Percentiles rank a stretch among this genome's conserved stretches.
These are phyloP conservation scores for Galeopterus variegatus DNA, from an alignment of 2,113 vertebrate genomes.

Conservation along the genomic window DNA sequence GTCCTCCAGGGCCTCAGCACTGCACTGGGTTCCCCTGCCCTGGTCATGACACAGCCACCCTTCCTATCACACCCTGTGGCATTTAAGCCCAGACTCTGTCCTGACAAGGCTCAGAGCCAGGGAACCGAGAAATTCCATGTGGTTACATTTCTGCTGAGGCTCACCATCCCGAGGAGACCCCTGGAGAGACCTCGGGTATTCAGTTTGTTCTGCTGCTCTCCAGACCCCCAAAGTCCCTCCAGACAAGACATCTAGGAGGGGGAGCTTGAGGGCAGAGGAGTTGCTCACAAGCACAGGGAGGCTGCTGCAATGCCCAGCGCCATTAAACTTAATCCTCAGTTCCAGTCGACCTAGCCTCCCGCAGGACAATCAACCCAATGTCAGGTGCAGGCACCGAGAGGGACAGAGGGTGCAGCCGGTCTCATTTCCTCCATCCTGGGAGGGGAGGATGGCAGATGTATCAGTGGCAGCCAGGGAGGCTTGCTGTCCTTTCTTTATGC, in stretches of 20 bases:
- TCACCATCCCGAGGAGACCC: not conserved
- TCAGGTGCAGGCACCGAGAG: not conserved
- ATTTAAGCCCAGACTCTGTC: not conserved
- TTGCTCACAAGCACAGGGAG: not conserved
- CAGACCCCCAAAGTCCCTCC: rapidly evolving
- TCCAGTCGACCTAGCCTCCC: not conserved
- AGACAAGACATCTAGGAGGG: no score
- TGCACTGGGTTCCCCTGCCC: no score
- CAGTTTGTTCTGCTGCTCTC: not conserved
- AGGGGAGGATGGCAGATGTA: not conserved
- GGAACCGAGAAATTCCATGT: not conserved
- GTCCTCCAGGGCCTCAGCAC: not conserved
- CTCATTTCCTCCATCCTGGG: not conserved
- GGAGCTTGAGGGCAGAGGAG: not conserved
- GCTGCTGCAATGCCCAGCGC: not conserved
- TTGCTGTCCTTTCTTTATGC: not conserved
- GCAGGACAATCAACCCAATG: not conserved
- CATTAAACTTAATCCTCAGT: slow-evolving; percentile 3
- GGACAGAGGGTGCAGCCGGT: not conserved
- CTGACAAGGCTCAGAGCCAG: not conserved
- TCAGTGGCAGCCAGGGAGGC: not conserved
- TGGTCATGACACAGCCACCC: not conserved
- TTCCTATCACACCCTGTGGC: not conserved
- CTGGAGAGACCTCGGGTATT: not conserved
- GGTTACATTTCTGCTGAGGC: not conserved